Percentiles rank a stretch among this genome's conserved stretches.
Conservation (phyloP, 2,888 invertebrate genomes). For the Geophilus truncorum region DNA sequence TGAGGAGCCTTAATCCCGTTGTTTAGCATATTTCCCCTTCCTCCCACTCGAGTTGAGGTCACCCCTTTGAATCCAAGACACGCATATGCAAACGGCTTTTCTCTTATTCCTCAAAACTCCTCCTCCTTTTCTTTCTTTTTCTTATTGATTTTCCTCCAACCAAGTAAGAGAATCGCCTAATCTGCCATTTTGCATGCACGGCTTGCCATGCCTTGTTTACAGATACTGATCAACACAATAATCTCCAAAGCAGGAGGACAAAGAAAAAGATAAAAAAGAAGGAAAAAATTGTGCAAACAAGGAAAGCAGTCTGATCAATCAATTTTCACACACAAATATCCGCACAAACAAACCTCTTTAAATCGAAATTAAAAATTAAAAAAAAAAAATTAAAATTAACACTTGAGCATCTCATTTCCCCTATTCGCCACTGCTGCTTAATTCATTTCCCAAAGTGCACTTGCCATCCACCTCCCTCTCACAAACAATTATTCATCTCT, state of each 20-base stretch:
- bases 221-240: conserved; percentile 20
- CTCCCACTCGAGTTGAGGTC: not conserved
- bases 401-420: not conserved
- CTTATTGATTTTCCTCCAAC: conserved; percentile 16
- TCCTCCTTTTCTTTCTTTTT: conserved; percentile 11
- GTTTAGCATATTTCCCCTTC: conserved; percentile 20
- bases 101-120: conserved; percentile 6
- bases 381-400: not conserved
- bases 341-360: not conserved
- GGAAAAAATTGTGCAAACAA: not conserved
- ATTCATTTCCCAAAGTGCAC: conserved; percentile 8
- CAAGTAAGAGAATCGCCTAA: conserved; percentile 20
- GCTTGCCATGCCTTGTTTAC: conserved; percentile 20
- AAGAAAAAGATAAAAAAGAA: not conserved
- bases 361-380: not conserved
- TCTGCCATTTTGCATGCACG: conserved; percentile 20
- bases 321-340: not conserved
- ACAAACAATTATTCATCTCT: not conserved
- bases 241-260: not conserved
- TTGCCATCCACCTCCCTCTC: too few species aligned
- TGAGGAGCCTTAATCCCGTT: conserved; percentile 12
- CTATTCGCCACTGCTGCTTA: too few species aligned
- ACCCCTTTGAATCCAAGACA: conserved; percentile 14
- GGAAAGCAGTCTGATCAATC: not conserved
- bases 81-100: conserved; percentile 18